Evolutionary conservation across 2,113 vertebrate species (phyloP).

Genomic region (Hippocampus zosterae): DNA sequence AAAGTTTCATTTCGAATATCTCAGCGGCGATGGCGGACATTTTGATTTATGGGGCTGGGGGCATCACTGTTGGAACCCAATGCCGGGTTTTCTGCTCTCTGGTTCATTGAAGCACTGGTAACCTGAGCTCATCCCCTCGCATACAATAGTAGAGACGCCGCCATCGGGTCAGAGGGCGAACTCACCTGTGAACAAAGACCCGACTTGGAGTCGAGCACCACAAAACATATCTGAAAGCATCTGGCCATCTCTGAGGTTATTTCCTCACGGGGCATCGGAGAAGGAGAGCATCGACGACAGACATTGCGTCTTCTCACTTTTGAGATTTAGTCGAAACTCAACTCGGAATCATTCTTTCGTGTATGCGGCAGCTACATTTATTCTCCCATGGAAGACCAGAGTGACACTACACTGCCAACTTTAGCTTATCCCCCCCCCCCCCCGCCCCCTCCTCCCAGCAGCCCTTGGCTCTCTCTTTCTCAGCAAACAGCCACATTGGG

Average conservation of each 20-base stretch:
- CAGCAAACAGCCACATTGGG: conserved; percentile 69
- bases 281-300: conserved; percentile 25
- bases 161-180: conserved; percentile 61
- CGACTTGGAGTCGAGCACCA: conserved; percentile 64
- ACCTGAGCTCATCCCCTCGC: conserved; percentile 66
- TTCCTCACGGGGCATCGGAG: conserved; percentile 33
- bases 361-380: conserved; percentile 46
- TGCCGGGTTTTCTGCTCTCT: conserved; percentile 68
- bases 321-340: background rate
- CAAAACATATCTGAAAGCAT: conserved; percentile 47
- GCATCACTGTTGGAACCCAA: conserved; percentile 59
- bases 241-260: conserved; percentile 24
- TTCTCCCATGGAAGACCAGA: conserved; percentile 63
- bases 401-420: conserved; percentile 73
- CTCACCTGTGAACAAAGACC: conserved; percentile 71
- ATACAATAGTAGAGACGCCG: conserved; percentile 59
- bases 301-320: conserved; percentile 18
- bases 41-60: conserved; percentile 51
- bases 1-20: background rate
- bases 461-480: conserved; percentile 62
- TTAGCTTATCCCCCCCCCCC: conserved; percentile 49
- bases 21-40: background rate
- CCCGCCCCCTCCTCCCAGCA: conserved; percentile 25
- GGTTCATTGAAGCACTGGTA: conserved; percentile 68
- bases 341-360: conserved; percentile 4